A percentile compares a stretch with the other conserved stretches of the same genome.
phyloP scores from a whole-genome alignment of 2,113 vertebrate species.

The Diglossa brunneiventris region DNA sequence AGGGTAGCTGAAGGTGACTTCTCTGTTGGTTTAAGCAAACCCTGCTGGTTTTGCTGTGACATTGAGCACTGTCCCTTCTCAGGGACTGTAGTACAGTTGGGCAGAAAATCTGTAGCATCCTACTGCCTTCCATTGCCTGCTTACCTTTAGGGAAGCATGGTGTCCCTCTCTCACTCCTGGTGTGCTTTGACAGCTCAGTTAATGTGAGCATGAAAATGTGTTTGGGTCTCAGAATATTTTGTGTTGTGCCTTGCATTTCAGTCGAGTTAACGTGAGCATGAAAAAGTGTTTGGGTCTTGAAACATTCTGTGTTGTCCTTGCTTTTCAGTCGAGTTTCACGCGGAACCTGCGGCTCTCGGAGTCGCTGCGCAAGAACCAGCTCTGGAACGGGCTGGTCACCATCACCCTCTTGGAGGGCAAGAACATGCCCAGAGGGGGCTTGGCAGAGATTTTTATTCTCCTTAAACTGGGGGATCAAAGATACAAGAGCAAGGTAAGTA shows the following conservation, averaged over 20 bases:
- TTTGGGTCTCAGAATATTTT: not conserved
- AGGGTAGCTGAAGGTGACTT: not conserved
- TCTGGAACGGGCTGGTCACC: slow-evolving; percentile 86
- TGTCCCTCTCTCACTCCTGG: not conserved
- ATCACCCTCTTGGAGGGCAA: slow-evolving; percentile 90
- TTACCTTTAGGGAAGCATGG: not conserved
- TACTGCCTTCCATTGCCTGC: not conserved
- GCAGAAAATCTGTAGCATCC: not conserved
- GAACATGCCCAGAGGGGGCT: slow-evolving; percentile 78
- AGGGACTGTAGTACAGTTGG: accelerated
- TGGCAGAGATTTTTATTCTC: slow-evolving; percentile 86
- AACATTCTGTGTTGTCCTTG: not conserved
- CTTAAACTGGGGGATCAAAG: slow-evolving; percentile 91
- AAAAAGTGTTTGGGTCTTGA: not conserved
- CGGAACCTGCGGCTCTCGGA: slow-evolving; percentile 75
- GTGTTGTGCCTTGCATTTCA: slow-evolving; percentile 25
- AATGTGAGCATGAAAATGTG: not conserved
- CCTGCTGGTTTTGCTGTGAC: not conserved
- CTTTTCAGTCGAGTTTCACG: slow-evolving; percentile 69
- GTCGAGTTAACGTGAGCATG: not conserved
- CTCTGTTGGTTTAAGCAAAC: not conserved
- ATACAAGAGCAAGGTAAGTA: slow-evolving; percentile 92
- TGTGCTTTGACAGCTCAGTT: not conserved
- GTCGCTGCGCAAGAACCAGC: slow-evolving; percentile 80
- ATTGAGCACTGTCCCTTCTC: accelerated